A percentile compares a stretch with the other conserved stretches of the same genome.
Evolutionary conservation across 2,797 vertebrate genomes (phyloP).

Genomic region (Falco concolor): DNA sequence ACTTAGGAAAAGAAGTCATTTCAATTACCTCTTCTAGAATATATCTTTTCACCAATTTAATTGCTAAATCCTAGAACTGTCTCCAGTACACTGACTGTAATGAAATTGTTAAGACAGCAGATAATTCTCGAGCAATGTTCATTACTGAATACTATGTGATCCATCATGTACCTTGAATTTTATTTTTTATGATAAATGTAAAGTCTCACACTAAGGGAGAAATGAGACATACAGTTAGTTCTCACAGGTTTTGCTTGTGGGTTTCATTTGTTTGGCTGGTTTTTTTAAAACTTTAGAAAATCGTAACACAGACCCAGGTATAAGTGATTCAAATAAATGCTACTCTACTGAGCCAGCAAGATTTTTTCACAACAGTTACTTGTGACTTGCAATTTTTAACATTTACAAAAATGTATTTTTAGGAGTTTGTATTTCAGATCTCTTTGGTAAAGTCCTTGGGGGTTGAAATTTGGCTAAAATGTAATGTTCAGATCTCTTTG

Average conservation of each 20-base stretch:
- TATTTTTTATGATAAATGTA: background rate
- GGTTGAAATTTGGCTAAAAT: background rate
- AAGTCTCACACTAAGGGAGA: background rate
- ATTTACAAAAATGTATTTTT: background rate
- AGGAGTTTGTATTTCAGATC: background rate
- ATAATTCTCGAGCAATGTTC: background rate
- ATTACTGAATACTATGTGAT: background rate
- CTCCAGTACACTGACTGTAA: background rate
- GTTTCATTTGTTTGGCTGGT: fast-evolving
- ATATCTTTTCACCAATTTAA: background rate
- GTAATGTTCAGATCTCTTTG: background rate
- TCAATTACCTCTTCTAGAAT: constrained; percentile 17
- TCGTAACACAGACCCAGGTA: background rate
- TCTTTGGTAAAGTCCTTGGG: background rate
- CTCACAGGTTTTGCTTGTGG: background rate
- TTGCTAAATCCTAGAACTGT: constrained; percentile 21
- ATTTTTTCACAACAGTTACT: background rate
- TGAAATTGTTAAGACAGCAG: constrained; percentile 17
- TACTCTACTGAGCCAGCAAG: background rate
- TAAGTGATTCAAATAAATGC: background rate
- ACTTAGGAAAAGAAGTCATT: background rate
- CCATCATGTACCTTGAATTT: background rate
- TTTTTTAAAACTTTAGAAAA: background rate
- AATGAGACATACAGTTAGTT: background rate
- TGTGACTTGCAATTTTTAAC: background rate